These are phyloP conservation scores for Oncorhynchus clarkii DNA, from an alignment of 2,113 vertebrate genomes.

Conservation along the genomic window DNA sequence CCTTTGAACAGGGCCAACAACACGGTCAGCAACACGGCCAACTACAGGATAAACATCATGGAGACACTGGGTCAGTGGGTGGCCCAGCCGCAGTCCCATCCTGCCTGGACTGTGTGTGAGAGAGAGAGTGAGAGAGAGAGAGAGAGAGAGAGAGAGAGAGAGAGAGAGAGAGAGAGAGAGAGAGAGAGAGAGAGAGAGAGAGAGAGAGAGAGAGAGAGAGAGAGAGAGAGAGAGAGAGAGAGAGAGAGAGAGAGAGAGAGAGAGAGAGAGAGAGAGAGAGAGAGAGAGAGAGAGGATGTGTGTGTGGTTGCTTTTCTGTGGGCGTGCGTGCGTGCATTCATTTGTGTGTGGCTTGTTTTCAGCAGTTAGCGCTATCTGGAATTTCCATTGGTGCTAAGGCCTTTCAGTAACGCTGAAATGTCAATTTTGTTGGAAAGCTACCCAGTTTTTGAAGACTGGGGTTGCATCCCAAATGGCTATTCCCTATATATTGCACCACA, in stretches of 20 bases:
- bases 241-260: neutral
- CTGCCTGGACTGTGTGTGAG: neutral
- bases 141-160: neutral
- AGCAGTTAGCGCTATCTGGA: neutral
- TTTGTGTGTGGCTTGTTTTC: slow-evolving; percentile 17
- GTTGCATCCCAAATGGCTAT: slow-evolving; percentile 1
- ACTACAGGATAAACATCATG: slow-evolving; percentile 7
- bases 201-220: too few species aligned
- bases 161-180: neutral
- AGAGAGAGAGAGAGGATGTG: neutral
- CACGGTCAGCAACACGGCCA: neutral
- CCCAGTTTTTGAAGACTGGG: slow-evolving; percentile 24
- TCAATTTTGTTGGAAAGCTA: slow-evolving; percentile 26
- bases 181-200: too few species aligned
- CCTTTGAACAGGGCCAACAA: too few species aligned
- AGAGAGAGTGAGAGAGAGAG: too few species aligned
- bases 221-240: neutral
- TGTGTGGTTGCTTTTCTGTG: neutral
- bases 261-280: neutral
- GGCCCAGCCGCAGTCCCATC: slow-evolving; percentile 1
- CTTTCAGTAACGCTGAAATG: slow-evolving; percentile 43
- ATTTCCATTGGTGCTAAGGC: slow-evolving; percentile 10
- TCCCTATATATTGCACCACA: too few species aligned
- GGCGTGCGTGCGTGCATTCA: neutral
- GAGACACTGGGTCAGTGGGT: slow-evolving; percentile 26